Conservation (phyloP, 2,888 invertebrate species). For the Bugulina stolonifera region DNA sequence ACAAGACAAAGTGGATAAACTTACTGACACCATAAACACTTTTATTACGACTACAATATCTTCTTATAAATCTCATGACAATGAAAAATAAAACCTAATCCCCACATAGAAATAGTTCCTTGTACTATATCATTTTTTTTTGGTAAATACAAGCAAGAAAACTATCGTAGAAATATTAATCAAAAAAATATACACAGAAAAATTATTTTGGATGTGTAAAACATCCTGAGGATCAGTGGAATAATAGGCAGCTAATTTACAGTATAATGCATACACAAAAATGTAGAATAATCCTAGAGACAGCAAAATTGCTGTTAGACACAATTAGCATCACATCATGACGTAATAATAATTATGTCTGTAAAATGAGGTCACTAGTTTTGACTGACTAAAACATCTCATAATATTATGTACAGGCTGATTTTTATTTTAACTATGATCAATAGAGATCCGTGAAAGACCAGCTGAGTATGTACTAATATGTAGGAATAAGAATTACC, state of each 20-base stretch:
- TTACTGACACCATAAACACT: not conserved
- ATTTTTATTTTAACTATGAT: not conserved
- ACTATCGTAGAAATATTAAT: not conserved
- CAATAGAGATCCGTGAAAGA: not conserved
- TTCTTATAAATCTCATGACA: not conserved
- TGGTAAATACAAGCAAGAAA: not conserved
- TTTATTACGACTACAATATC: not conserved
- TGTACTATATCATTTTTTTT: not conserved
- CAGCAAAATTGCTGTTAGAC: not conserved
- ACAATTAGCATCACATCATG: too few relatives aligned
- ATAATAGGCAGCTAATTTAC: not conserved
- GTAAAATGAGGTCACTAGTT: not conserved
- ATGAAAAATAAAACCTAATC: not conserved
- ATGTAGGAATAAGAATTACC: not conserved
- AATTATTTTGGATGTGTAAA: slow-evolving; percentile 3
- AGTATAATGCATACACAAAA: not conserved
- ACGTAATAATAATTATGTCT: not conserved
- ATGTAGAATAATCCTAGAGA: not conserved
- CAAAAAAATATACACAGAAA: not conserved
- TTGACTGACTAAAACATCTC: not conserved
- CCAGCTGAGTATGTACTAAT: not conserved
- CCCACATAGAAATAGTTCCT: not conserved
- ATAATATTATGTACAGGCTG: not conserved
- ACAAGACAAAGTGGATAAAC: not conserved
- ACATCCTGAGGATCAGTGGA: slow-evolving; percentile 22